Evolutionary conservation across 2,888 invertebrate species (phyloP), one percentile per base, ranked within the genome.

Genomic region (Slavum lentiscoides): DNA sequence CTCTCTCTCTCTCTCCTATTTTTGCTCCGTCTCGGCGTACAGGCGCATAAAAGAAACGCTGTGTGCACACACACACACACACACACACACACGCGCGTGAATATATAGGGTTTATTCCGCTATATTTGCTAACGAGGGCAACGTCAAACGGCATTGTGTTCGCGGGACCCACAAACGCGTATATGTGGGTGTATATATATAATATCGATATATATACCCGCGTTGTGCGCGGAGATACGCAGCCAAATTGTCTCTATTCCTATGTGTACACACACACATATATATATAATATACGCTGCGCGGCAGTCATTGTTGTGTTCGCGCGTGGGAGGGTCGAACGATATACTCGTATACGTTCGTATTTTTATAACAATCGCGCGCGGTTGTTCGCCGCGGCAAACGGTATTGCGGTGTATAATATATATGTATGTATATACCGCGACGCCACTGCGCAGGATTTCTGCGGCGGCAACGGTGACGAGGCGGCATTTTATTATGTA

Each of bases 51-150:
- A 74, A 74, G 73, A 15, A 73, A n/a, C 43, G 43, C 43, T n/a
- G 43, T 6, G 43, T 30, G 30, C 43, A 43, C 49, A 43, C 39
- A 58, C 17, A 43, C 2, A 30, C 39, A 58, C 17, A 43, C 2
- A 30, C n/a, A n/a, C 76, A 19, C 9, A 9, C 53, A 15, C 30
- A 19, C 21, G n/a, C 30, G 13, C 39, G 19, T 67, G 13, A 17
- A 49, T 62, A n/a, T n/a, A 30, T 30, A 30, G 70, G 80, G 80
- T 72, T 80, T 80, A 80, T 80, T 80, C 64, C 80, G 80, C 80
- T 72, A 66, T 80, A 80, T 80, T 80, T 72, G 80, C 80, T 80
- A 80, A 80, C 80, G 70, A 80, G 80, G 72, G 72, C 80, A 72
- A 70, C 72, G 72, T 72, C 80, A 80, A 80, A 80, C 80, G 72